Evolutionary conservation across 2,797 vertebrate species (phyloP), one percentile per base, ranked within the genome.

Genomic region (Limosa lapponica): DNA sequence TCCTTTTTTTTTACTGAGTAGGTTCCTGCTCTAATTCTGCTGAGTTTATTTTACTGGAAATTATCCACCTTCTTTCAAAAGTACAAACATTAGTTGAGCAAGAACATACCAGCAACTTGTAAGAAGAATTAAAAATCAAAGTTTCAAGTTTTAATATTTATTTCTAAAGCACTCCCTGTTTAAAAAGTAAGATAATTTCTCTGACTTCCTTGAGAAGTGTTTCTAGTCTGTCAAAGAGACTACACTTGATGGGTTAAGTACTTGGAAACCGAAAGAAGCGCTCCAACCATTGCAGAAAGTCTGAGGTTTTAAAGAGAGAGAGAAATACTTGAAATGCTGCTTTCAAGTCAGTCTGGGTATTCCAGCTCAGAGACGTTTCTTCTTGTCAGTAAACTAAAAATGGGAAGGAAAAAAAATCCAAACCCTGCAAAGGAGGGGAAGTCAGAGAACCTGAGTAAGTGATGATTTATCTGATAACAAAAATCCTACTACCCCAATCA

Each of bases 391-490:
- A 92, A 94, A 92, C 43, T 95, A 52, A 88, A 95, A 93, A 83
- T 66, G 46, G 91, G 85, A 87, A 86, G 43, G 43, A 59, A 36
- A 87, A 87, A 46, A 64, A 49, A 24, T 48, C 20, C 66, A 71
- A 62, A 61, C 7, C 10, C 49, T 82, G 64, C 57, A 80, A 81
- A 58, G 59, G 75, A 89, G 84, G 14, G 13, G 32, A 88, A 90
- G 39, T 71, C 48, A 48, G 67, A 85, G 49, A 75, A 78, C 66
- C 73, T 85, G 79, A 87, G 78, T 82, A 88, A 80, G 70, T 59
- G 77, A 27, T 93, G 83, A 94, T 91, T 93, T 96, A 89, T 93
- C 67, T 89, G 89, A 93, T 95, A 91, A 77, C 80, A 80, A 61
- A 90, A 92, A 61, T 91, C 72, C 65, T 64, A 12, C 82, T 84